Conservation (phyloP, 2,797 vertebrate genomes). For the Bothrops alternatus region DNA sequence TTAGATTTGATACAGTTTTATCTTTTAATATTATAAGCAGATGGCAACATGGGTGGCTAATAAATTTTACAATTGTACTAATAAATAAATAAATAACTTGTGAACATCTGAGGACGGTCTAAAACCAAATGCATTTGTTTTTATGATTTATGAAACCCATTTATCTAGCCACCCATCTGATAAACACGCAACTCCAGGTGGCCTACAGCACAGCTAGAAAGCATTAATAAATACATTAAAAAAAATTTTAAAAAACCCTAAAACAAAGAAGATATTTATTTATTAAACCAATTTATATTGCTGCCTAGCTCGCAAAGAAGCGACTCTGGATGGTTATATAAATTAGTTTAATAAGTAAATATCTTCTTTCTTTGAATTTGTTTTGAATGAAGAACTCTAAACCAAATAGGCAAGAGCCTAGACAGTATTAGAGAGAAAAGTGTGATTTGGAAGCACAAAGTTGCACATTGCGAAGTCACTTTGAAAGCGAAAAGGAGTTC, state of each 20-base stretch:
- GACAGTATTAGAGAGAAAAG: background rate
- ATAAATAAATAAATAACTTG: background rate
- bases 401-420: background rate
- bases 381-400: background rate
- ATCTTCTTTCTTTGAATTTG: background rate
- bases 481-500: background rate
- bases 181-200: background rate
- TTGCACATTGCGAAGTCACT: background rate
- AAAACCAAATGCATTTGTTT: background rate
- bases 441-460: background rate
- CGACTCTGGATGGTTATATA: background rate
- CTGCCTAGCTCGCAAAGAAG: background rate
- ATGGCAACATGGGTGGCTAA: background rate
- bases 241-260: background rate
- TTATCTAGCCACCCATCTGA: background rate
- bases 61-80: background rate
- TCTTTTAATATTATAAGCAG: background rate
- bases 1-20: background rate
- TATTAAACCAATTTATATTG: background rate
- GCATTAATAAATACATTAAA: background rate
- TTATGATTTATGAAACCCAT: background rate
- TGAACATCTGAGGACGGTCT: background rate
- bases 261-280: background rate
- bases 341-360: background rate
- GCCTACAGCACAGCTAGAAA: background rate